These are phyloP conservation scores for Thyatira batis DNA, from an alignment of 2,888 invertebrate species.

Conservation along the genomic window DNA sequence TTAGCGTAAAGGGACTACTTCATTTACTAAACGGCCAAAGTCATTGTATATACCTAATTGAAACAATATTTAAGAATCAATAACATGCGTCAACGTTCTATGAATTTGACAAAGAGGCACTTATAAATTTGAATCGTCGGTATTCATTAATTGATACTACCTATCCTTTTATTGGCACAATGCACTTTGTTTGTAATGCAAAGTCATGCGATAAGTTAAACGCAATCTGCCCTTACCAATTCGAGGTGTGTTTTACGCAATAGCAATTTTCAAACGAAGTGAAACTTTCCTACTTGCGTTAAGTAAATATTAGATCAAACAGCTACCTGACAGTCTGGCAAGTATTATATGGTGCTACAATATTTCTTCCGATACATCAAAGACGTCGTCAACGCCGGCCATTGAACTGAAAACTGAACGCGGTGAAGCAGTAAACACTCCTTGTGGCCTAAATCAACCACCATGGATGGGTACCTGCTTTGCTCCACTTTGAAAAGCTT, in stretches of 20 bases:
- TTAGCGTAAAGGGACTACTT: constrained; percentile 17
- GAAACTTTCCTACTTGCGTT: constrained; percentile 27
- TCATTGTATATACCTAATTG: neutral
- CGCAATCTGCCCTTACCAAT: neutral
- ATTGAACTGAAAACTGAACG: constrained; percentile 66
- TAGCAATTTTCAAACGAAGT: constrained; percentile 13
- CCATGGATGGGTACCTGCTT: constrained; percentile 27
- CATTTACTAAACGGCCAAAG: constrained; percentile 18
- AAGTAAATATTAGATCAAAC: constrained; percentile 49
- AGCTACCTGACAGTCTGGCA: constrained; percentile 48
- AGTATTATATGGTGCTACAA: constrained; percentile 53
- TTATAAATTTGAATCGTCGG: neutral
- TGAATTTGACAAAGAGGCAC: no score
- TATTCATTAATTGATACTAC: neutral
- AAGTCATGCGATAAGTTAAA: neutral
- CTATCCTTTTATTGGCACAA: neutral
- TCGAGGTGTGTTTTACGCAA: neutral
- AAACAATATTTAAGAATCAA: neutral
- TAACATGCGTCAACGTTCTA: neutral
- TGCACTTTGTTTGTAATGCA: neutral
- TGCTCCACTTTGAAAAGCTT: constrained; percentile 30
- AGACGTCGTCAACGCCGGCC: constrained; percentile 51
- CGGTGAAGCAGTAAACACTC: constrained; percentile 28
- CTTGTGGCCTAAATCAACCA: constrained; percentile 33
- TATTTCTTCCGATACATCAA: constrained; percentile 70